Evolutionary conservation across 2,113 vertebrate genomes (phyloP).

Genomic region (Motacilla tschutschensis): DNA sequence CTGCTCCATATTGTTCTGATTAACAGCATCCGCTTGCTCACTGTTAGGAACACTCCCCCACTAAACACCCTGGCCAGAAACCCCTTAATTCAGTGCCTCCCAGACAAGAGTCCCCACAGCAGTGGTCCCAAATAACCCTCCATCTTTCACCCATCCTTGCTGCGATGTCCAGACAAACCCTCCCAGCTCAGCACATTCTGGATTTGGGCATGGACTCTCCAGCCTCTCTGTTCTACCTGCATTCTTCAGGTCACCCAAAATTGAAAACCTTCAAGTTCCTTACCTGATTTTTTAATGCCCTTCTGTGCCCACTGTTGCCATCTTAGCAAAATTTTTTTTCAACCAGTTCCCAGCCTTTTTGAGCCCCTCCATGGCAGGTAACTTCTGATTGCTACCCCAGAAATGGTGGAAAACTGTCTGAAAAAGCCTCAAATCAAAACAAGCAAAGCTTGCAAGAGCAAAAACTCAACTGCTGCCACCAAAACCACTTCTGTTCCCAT

Average conservation of each 20-base stretch:
- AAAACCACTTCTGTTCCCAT: background rate
- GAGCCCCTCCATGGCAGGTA: background rate
- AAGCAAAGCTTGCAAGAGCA: background rate
- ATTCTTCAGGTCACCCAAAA: background rate
- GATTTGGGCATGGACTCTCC: background rate
- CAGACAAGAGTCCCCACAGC: background rate
- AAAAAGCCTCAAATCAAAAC: background rate
- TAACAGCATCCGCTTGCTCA: slow-evolving; percentile 26
- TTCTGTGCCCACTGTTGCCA: background rate
- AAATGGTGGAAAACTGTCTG: background rate
- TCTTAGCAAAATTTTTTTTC: background rate
- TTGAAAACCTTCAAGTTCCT: background rate
- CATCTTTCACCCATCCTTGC: background rate
- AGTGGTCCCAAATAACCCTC: background rate
- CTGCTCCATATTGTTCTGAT: slow-evolving; percentile 23
- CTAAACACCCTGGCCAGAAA: slow-evolving; percentile 32
- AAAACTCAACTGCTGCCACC: background rate
- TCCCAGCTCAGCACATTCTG: background rate
- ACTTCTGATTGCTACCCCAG: background rate
- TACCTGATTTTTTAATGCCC: background rate
- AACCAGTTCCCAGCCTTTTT: background rate
- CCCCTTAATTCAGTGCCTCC: background rate
- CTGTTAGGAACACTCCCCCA: background rate
- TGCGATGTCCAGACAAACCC: background rate
- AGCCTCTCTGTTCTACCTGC: background rate